Percentiles rank a stretch among this genome's conserved stretches.
Conservation (phyloP, 2,113 vertebrate species). For the Chroicocephalus ridibundus region DNA sequence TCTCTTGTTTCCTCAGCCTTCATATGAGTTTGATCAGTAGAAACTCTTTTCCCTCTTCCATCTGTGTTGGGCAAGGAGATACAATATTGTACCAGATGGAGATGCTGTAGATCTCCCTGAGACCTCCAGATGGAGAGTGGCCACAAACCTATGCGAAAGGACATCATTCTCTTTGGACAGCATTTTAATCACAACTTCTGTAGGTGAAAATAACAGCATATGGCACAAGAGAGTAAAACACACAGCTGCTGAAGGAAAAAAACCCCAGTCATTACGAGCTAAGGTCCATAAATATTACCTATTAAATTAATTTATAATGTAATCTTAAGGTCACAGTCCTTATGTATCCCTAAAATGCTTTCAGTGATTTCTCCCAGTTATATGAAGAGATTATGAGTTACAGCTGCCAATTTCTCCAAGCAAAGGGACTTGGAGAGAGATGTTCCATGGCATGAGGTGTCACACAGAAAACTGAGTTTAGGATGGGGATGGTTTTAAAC, state of each 20-base stretch:
- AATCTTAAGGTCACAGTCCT: background rate
- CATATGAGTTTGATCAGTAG: background rate
- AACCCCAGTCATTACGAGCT: background rate
- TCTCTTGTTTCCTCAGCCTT: background rate
- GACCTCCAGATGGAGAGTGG: background rate
- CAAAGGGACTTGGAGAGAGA: background rate
- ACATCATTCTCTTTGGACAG: background rate
- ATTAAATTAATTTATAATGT: background rate
- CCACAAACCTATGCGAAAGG: background rate
- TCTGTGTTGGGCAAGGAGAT: background rate
- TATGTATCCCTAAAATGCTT: background rate
- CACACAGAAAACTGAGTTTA: background rate
- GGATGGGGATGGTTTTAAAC: background rate
- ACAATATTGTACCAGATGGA: background rate
- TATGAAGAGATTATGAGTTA: background rate
- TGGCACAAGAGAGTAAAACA: background rate
- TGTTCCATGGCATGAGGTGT: background rate
- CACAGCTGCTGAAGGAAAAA: background rate
- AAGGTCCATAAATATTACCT: background rate
- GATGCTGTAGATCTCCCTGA: background rate
- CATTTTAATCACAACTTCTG: conserved; percentile 1
- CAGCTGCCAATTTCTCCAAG: background rate
- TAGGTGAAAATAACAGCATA: background rate
- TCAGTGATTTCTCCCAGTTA: background rate
- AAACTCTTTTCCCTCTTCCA: background rate